Evolutionary conservation across 2,113 vertebrate species (phyloP).

Genomic region (Myotis brandtii): DNA sequence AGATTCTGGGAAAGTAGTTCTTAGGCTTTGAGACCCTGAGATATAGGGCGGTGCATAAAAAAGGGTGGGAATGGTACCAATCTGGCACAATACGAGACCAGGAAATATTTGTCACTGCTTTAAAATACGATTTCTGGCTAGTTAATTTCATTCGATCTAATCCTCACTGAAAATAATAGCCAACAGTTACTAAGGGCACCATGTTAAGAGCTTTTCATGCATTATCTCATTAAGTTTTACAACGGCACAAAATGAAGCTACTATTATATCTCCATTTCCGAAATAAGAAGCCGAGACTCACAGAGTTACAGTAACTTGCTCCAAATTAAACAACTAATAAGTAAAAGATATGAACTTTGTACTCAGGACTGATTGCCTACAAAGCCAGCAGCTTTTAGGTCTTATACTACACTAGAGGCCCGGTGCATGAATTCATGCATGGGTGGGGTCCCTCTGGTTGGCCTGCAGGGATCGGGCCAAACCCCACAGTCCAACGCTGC

Average conservation of each 20-base stretch:
- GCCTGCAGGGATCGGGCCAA: no score
- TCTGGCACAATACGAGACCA: not conserved
- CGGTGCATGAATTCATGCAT: no score
- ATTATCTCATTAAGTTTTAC: constrained; percentile 38
- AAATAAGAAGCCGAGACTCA: not conserved
- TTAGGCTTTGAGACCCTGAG: not conserved
- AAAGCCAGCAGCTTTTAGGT: not conserved
- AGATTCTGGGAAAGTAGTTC: not conserved
- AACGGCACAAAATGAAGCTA: not conserved
- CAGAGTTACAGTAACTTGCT: not conserved
- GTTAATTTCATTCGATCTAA: not conserved
- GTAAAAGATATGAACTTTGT: not conserved
- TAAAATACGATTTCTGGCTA: constrained; percentile 9
- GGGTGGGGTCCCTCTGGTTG: no score
- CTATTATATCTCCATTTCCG: not conserved
- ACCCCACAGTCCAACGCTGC: no score
- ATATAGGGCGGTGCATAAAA: not conserved
- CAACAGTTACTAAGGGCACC: not conserved
- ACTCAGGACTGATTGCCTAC: not conserved
- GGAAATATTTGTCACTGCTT: not conserved
- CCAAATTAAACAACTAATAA: not conserved
- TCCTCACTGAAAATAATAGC: not conserved
- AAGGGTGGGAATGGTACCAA: not conserved
- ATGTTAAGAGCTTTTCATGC: not conserved
- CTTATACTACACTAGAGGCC: not conserved